Base-by-base conservation (phyloP, 2,113 vertebrate species). In the Phylloscopus whistleri region DNA sequence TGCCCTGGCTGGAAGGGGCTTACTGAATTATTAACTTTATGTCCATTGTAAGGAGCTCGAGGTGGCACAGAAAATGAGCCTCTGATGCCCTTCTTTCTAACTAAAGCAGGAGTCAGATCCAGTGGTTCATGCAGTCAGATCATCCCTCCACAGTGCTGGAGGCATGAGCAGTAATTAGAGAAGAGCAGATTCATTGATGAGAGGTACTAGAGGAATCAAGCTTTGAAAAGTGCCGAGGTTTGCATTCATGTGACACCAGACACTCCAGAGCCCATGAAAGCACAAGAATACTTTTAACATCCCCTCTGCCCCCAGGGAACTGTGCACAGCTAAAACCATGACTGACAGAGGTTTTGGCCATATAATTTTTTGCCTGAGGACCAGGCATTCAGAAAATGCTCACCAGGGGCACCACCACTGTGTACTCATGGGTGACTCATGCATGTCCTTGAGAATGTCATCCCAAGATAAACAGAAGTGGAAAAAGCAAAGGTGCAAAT, bases 361-460 rank as follows among this genome's bases (percentile, higher is more conserved):
- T 4, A 6, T 16, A 49, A 43, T 7, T 44, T 62, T 24, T 26
- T 37, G 11, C 51, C 39, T 67, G 26, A 23, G 48, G 63, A 55
- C 24, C 16, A 49, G 41, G n/a, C 17, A 23, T 55, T 49, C 81
- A 67, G 41, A 37, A 87, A 56, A 56, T 35, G 41, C 80, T 80
- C 8, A 0, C 33, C 37, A 75, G 49, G 30, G 66, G 44, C 73
- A 66, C 13, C 13, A 23, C 31, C 8, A 14, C 0, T 1, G 10
- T 2, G 17, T 23, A 16, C 43, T 72, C 75, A 43, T 0, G 0
- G 35, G 26, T 4, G 0, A 12, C 37, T 37, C 9, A 37, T 37
- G 35, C 17, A 1, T 0, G n/a, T 63, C 53, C 72, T 90, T 28
- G 46, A 63, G 48, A 89, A 64, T 1, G 2, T 24, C 41, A 37